Base-by-base conservation (phyloP, 2,797 vertebrate species). In the Falco peregrinus region DNA sequence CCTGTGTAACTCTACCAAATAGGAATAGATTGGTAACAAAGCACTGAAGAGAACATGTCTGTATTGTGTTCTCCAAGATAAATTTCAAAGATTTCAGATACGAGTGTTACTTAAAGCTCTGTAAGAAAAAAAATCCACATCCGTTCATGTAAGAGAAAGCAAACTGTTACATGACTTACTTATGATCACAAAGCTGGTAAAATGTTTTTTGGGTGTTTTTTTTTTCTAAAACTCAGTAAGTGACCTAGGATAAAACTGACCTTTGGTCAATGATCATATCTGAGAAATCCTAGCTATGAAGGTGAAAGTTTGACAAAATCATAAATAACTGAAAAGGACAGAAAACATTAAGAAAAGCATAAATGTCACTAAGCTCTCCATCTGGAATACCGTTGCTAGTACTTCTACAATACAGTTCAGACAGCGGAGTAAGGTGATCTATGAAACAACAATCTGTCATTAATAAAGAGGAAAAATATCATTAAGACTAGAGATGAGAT, bases 401-500 rank as follows among this genome's bases (percentile, higher is more conserved):
- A 79, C 16, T 95, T 82, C 67, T 67, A 57, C 54, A 93, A 56
- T 83, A 70, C 68, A 97, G 70, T 29, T 69, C 24, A 76, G 59
- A 64, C 60, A 84, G 83, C 86, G 94, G 82, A 79, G 17, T 84
- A 95, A 95, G 61, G 70, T 82, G 75, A 95, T 77, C 60, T 86
- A 50, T 63, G 59, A 48, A 92, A 87, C 59, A 95, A 93, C 33
- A 94, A 90, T 53, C 78, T 68, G 69, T 87, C 82, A 76, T 87
- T 91, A 92, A 95, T 90, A 95, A 95, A 96, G 91, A 83, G 48
- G 53, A 95, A 96, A 97, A 95, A 60, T 35, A 95, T 69, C 50
- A 87, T 13, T 56, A 70, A 91, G 65, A 67, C 21, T 31, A 26
- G 61, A 94, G 61, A 92, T 63, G 67, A 84, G 67, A 88, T 69